Evolutionary conservation across 2,113 vertebrate genomes (phyloP).

Genomic region (Zosterops borbonicus): DNA sequence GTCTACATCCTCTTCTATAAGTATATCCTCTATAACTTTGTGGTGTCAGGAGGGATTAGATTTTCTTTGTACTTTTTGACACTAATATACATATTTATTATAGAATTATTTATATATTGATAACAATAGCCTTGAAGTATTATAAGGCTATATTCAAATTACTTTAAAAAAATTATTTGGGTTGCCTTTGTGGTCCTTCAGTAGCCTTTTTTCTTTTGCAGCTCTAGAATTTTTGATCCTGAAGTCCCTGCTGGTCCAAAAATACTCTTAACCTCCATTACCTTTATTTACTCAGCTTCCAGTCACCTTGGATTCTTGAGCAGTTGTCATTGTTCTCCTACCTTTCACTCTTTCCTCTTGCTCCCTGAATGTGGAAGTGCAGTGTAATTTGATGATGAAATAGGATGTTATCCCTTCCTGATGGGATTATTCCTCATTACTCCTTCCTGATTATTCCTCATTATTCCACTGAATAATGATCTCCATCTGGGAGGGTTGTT

Average conservation of each 20-base stretch:
- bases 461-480: slow-evolving; percentile 13
- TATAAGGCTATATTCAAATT: background rate
- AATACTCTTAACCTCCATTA: background rate
- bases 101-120: background rate
- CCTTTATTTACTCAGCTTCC: background rate
- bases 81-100: background rate
- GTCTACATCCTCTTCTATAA: background rate
- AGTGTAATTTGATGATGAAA: slow-evolving; percentile 9
- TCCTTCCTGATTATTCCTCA: background rate
- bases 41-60: background rate
- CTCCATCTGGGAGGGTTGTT: background rate
- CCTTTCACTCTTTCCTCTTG: slow-evolving; percentile 1
- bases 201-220: background rate
- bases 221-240: background rate
- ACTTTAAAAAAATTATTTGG: background rate
- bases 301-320: background rate
- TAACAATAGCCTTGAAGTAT: background rate
- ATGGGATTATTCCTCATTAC: background rate
- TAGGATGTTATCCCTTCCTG: slow-evolving; percentile 28
- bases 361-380: background rate
- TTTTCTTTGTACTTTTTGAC: background rate
- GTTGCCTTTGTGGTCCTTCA: background rate
- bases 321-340: background rate
- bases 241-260: background rate
- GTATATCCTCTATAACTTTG: background rate